phyloP scores from a whole-genome alignment of 2,113 vertebrate species.

The Chiloscyllium plagiosum region DNA sequence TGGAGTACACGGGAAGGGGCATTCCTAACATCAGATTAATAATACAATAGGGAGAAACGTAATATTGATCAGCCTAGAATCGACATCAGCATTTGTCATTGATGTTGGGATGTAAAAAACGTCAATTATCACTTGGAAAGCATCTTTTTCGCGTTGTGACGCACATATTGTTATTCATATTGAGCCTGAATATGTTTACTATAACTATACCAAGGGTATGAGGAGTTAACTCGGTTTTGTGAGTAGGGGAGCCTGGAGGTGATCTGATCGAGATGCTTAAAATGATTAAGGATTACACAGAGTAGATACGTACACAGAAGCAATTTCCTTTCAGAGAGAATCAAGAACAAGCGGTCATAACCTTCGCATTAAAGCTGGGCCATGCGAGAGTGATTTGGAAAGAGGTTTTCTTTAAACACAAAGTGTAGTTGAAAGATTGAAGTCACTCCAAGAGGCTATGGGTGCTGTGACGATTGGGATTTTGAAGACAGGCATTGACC shows the following conservation, averaged over 20 bases:
- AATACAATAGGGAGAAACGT: neutral
- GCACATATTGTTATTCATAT: too few relatives aligned
- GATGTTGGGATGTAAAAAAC: neutral
- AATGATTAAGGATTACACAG: neutral
- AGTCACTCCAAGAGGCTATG: neutral
- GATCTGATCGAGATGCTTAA: neutral
- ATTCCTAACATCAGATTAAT: neutral
- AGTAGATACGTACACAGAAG: neutral
- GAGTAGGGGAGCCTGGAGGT: neutral
- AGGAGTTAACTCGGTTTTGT: neutral
- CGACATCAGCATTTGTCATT: neutral
- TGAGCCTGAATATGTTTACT: too few relatives aligned
- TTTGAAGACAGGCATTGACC: neutral
- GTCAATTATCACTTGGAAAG: neutral
- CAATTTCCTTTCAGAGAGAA: neutral
- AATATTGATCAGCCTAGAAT: neutral
- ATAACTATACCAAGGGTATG: neutral
- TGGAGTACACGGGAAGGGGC: neutral
- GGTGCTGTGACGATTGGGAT: neutral
- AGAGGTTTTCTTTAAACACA: neutral
- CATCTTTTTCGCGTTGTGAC: too few relatives aligned
- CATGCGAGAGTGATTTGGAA: neutral
- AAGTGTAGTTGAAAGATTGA: neutral
- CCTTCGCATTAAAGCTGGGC: neutral
- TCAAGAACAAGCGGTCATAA: neutral